Evolutionary conservation across 1,140 invertebrate genomes (phyloP), one percentile per base, ranked within the genome.

Genomic region (Ptiloglossa arizonensis): DNA sequence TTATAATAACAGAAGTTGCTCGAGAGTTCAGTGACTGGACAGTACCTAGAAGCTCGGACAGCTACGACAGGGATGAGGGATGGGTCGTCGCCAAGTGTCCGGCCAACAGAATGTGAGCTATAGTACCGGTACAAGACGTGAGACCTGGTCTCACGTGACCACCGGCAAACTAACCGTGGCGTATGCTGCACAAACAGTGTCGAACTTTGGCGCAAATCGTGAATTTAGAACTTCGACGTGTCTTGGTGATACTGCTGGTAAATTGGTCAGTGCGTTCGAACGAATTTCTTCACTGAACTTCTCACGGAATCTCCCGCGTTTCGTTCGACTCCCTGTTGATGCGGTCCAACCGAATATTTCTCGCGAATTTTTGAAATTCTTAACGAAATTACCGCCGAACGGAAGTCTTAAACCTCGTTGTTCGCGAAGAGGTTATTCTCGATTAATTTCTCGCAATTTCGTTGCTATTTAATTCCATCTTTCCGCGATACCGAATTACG

Each of bases 1-100:
- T 92, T 92, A 92, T 92, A 92, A 92, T 92, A 92, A 92, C 91
- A 92, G 86, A 92, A 92, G 90, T 92, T 92, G 85, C 83, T 88
- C 79, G 88, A 87, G 90, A 91, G 90, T 89, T 88, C 87, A 86
- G 88, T 86, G 87, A 87, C 90, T 88, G 90, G 90, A 88, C 87
- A 91, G 74, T 75, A 82, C 81, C 85, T 81, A 74, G 86, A 69
- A 82, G 86, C 80, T 79, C 71, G 87, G 88, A 88, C 87, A 88
- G 85, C 87, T 84, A 85, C 81, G 83, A 87, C 86, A 87, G 87
- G 85, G 86, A 89, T 90, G 89, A 91, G 89, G 89, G 90, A 91
- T 92, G 86, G 89, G 90, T 88, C 86, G 87, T 90, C 88, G 90
- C 90, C 90, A 91, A 92, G 91, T 91, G 90, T 91, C 89, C 86